These are phyloP conservation scores for Drosophila navojoa DNA, from an alignment of 1,140 invertebrate species.

Conservation along the genomic window DNA sequence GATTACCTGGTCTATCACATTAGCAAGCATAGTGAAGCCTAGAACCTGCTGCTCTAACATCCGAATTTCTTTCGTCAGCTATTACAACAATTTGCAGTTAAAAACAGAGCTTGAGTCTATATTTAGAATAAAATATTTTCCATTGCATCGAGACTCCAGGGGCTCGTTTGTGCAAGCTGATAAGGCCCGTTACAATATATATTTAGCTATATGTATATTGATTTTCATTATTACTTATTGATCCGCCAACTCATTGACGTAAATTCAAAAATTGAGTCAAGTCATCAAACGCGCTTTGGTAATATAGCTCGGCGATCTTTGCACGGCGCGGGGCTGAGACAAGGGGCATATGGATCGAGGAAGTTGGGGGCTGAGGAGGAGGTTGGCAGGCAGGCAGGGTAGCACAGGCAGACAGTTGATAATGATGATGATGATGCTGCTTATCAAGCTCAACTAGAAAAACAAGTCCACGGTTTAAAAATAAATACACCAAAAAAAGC, in stretches of 20 bases:
- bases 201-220: constrained; percentile 15
- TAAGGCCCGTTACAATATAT: constrained; percentile 16
- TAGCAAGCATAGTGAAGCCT: too few species aligned
- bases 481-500: constrained; percentile 54
- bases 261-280: constrained; percentile 32
- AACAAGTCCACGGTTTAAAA: constrained; percentile 78
- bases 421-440: constrained; percentile 58
- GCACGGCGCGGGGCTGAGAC: constrained; percentile 3
- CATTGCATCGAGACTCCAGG: constrained; percentile 16
- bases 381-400: constrained; percentile 8
- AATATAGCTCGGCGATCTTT: constrained; percentile 25
- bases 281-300: constrained; percentile 31
- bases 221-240: constrained; percentile 41
- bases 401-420: constrained; percentile 33
- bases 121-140: constrained; percentile 43
- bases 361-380: neutral
- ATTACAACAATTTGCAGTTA: constrained; percentile 3
- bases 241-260: constrained; percentile 38
- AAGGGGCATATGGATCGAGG: neutral
- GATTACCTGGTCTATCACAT: too few species aligned
- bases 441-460: constrained; percentile 78
- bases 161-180: constrained; percentile 33
- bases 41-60: too few species aligned
- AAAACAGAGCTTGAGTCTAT: constrained; percentile 31
- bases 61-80: too few species aligned